Evolutionary conservation across 2,797 vertebrate genomes (phyloP).

Genomic region (Spondyliosoma cantharus): DNA sequence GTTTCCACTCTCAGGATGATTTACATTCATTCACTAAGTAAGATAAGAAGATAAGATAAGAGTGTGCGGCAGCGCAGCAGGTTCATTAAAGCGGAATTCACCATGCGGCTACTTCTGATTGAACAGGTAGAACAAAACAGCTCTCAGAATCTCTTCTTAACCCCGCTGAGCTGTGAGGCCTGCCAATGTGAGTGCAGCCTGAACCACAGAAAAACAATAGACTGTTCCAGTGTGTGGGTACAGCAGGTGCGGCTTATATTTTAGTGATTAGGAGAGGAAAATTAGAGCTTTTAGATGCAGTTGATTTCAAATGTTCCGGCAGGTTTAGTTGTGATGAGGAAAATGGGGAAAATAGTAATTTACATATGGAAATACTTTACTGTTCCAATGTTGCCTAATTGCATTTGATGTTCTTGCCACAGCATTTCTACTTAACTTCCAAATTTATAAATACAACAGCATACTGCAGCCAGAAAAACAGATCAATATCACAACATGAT

Average conservation of each 20-base stretch:
- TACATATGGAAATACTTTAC: too few relatives aligned
- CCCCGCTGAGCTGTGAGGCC: constrained; percentile 14
- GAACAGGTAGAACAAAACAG: constrained; percentile 39
- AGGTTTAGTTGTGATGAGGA: background rate
- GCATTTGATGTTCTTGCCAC: background rate
- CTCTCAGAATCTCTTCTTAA: constrained; percentile 33
- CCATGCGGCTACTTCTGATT: constrained; percentile 30
- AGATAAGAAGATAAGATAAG: constrained; percentile 4
- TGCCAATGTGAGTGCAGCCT: constrained; percentile 16
- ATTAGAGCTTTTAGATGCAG: background rate
- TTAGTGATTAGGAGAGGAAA: constrained; percentile 29
- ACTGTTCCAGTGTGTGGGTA: constrained; percentile 11
- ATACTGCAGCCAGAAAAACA: too few relatives aligned
- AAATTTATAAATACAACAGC: background rate
- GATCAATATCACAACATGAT: too few relatives aligned
- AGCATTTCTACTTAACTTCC: background rate
- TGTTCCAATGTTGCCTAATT: background rate
- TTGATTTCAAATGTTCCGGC: background rate
- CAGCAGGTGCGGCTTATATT: background rate
- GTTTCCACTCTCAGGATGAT: background rate
- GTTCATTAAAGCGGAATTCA: constrained; percentile 47
- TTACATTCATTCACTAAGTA: background rate
- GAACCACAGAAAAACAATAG: constrained; percentile 20
- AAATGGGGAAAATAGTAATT: background rate
- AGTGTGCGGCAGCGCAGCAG: constrained; percentile 5